phyloP scores from a whole-genome alignment of 2,888 invertebrate genomes.

The Gastracanthus pulcherrimus region DNA sequence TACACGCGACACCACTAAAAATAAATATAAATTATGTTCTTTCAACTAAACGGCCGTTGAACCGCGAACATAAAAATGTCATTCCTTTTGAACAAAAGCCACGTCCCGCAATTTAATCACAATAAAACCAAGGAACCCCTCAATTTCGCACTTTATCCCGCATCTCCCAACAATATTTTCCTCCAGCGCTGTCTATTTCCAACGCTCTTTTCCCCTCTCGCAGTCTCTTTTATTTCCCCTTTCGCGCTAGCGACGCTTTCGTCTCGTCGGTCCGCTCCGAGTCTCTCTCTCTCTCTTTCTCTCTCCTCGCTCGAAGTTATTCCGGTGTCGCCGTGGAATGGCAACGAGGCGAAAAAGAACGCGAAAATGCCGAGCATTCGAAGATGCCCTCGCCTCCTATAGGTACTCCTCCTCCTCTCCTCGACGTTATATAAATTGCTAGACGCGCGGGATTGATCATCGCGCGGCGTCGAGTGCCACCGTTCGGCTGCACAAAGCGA shows the following conservation, averaged over 20 bases:
- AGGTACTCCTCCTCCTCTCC: neutral
- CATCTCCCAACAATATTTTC: neutral
- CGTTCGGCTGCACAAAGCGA: neutral
- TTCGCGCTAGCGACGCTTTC: neutral
- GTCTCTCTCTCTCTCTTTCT: neutral
- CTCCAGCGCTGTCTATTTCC: neutral
- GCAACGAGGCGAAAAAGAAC: conserved; percentile 36
- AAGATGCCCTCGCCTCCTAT: no score
- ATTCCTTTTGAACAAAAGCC: no score
- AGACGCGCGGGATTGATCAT: conserved; percentile 20
- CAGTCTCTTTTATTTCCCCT: neutral
- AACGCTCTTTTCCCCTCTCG: neutral
- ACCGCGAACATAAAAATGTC: no score
- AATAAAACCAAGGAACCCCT: no score
- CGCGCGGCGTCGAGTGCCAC: neutral
- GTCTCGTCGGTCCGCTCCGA: conserved; percentile 18
- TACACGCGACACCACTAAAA: no score
- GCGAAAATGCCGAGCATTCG: conserved; percentile 27
- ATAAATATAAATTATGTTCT: no score
- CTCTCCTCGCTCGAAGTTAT: conserved; percentile 50
- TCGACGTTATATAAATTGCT: conserved; percentile 48
- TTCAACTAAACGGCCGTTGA: no score
- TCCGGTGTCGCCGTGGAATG: conserved; percentile 55
- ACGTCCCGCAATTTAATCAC: no score
- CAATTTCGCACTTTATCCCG: neutral